These are phyloP conservation scores for Otus sunia DNA, from an alignment of 2,113 vertebrate species.

Conservation along the genomic window DNA sequence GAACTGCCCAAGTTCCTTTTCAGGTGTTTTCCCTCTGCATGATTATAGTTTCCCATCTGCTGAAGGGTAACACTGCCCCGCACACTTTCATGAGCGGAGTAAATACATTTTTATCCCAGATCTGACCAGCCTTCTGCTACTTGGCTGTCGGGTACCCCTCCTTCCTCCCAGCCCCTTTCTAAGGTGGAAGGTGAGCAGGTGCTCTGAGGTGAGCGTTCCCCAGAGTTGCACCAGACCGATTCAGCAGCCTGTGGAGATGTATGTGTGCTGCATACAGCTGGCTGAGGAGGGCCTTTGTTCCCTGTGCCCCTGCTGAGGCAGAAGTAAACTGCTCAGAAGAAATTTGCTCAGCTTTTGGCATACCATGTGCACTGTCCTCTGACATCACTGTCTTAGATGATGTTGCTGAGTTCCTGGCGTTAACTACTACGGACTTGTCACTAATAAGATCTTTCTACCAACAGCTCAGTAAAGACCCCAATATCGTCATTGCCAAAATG, in stretches of 20 bases:
- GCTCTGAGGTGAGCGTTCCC: background rate
- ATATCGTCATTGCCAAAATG: constrained; percentile 96
- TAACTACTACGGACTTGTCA: background rate
- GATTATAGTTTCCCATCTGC: background rate
- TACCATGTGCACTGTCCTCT: background rate
- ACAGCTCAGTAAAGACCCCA: constrained; percentile 88
- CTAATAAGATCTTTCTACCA: constrained; percentile 1
- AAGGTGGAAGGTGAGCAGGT: background rate
- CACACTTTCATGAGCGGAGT: rapidly evolving
- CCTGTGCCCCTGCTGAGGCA: background rate
- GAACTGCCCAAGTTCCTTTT: background rate
- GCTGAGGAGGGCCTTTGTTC: background rate
- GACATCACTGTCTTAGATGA: rapidly evolving
- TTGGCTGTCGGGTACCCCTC: background rate
- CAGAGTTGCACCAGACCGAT: background rate
- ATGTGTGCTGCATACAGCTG: background rate
- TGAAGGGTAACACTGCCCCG: background rate
- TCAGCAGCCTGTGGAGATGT: no score
- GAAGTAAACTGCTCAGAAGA: background rate
- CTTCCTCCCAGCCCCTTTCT: background rate
- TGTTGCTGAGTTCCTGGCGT: background rate
- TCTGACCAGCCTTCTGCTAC: background rate
- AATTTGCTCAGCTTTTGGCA: background rate
- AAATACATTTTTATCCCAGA: background rate
- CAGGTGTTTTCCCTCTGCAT: background rate